Evolutionary conservation across 92 coral and sea anemone genomes (phyloP).

Genomic region (Metridium senile): DNA sequence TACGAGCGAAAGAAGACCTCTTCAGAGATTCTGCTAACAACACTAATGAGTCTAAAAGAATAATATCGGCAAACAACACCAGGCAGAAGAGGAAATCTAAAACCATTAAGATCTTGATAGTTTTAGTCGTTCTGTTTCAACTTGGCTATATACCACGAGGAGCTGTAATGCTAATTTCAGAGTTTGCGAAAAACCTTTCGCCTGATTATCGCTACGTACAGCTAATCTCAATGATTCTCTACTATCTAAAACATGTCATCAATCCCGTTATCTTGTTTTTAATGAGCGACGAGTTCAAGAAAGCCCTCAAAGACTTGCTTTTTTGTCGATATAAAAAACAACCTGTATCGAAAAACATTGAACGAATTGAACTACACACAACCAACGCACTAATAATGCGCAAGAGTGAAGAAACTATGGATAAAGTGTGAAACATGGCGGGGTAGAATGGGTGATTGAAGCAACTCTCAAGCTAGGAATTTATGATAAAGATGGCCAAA

Average conservation of each 20-base stretch:
- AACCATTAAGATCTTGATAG: conserved; percentile 44
- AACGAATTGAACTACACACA: not conserved
- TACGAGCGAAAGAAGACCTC: conserved; percentile 47
- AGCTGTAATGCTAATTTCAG: conserved; percentile 41
- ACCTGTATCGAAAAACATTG: not conserved
- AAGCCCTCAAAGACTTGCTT: conserved; percentile 16
- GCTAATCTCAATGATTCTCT: conserved; percentile 35
- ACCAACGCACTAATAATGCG: not conserved
- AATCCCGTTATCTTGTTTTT: conserved; percentile 61
- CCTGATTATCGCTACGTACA: conserved; percentile 12
- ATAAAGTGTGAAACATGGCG: not conserved
- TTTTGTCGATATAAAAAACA: not conserved
- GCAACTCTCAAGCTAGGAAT: too few species aligned
- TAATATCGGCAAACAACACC: conserved; percentile 16
- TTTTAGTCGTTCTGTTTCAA: conserved; percentile 49
- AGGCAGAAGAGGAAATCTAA: conserved; percentile 45
- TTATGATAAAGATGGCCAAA: too few species aligned
- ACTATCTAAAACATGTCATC: conserved; percentile 52
- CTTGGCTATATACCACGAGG: conserved; percentile 63
- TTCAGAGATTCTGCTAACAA: conserved; percentile 20
- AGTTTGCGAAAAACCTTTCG: conserved; percentile 31
- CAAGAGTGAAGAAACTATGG: not conserved
- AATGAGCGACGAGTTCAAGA: conserved; percentile 54
- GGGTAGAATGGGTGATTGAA: not conserved
- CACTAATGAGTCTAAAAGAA: not conserved